A percentile compares a stretch with the other conserved stretches of the same genome.
Evolutionary conservation across 2,888 invertebrate genomes (phyloP).

Genomic region (Drosophila kambysellisi): DNA sequence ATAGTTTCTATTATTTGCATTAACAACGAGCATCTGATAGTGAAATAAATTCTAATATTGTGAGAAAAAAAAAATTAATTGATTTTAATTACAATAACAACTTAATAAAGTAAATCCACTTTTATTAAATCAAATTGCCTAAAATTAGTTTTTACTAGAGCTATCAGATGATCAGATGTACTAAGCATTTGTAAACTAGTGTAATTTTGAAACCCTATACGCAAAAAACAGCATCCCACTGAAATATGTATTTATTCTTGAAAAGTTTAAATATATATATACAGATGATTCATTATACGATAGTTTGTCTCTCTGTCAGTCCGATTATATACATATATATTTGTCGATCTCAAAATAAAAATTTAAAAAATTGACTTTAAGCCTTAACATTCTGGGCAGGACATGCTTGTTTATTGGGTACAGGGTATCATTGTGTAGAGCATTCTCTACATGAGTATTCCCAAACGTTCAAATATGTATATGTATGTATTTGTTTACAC

Average conservation of each 20-base stretch:
- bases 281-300: not conserved
- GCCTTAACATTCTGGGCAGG: not conserved
- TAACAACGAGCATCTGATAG: constrained; percentile 1
- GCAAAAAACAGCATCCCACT: not conserved
- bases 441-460: not conserved
- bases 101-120: not conserved
- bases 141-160: not conserved
- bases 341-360: not conserved
- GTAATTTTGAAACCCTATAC: constrained; percentile 2
- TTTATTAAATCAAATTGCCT: not conserved
- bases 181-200: not conserved
- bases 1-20: constrained; percentile 3
- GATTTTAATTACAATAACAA: not conserved
- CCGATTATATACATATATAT: not conserved
- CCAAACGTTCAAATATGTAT: constrained; percentile 4
- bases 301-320: not conserved
- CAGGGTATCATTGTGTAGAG: constrained; percentile 9
- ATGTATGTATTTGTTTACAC: constrained; percentile 9
- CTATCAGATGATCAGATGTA: constrained; percentile 3
- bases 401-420: constrained; percentile 9
- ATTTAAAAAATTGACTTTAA: not conserved
- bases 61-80: not conserved
- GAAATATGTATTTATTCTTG: not conserved
- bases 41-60: not conserved
- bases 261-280: not conserved